A percentile compares a stretch with the other conserved stretches of the same genome.
Conservation (phyloP, 2,797 vertebrate genomes). For the Nasua narica region DNA sequence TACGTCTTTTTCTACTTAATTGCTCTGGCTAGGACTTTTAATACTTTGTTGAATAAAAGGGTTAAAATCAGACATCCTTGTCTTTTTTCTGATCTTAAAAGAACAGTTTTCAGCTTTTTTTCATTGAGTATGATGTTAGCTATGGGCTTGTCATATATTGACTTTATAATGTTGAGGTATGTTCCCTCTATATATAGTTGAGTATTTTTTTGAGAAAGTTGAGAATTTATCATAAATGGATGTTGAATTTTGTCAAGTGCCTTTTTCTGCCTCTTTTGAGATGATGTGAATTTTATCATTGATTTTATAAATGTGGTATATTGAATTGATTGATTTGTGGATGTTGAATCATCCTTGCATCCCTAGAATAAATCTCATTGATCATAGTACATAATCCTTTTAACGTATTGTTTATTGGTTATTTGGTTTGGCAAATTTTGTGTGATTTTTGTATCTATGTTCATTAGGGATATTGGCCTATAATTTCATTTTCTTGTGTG, state of each 20-base stretch:
- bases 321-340: background rate
- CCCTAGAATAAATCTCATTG: background rate
- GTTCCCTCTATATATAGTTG: background rate
- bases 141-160: background rate
- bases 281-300: background rate
- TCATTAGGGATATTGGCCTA: background rate
- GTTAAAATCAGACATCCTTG: background rate
- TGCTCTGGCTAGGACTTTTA: background rate
- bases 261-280: background rate
- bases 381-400: background rate
- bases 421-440: background rate
- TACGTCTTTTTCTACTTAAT: background rate
- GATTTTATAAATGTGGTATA: background rate
- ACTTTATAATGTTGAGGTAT: background rate
- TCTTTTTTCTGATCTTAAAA: background rate
- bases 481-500: background rate
- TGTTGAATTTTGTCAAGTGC: background rate
- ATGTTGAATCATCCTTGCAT: background rate
- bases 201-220: background rate
- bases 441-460: background rate
- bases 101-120: background rate
- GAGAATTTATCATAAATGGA: background rate
- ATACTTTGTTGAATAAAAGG: background rate
- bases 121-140: background rate
- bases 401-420: background rate